Evolutionary conservation across 2,888 invertebrate species (phyloP).

Genomic region (Lycophotia porphyrea): DNA sequence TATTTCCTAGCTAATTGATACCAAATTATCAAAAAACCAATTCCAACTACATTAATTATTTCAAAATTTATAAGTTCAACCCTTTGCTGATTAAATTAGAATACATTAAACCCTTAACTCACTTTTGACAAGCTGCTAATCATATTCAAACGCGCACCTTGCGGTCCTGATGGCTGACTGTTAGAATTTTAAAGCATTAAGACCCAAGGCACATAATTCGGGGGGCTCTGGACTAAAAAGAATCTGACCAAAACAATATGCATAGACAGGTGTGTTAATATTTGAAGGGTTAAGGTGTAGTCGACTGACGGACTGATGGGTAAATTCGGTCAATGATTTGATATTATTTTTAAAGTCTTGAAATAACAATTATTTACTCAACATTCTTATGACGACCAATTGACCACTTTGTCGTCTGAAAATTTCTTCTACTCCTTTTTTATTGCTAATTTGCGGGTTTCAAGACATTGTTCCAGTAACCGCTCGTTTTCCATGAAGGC

Average conservation of each 20-base stretch:
- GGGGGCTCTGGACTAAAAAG: slow-evolving; percentile 81
- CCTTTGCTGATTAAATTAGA: slow-evolving; percentile 85
- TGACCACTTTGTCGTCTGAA: not conserved
- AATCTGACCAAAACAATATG: slow-evolving; percentile 79
- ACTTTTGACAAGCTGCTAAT: slow-evolving; percentile 90
- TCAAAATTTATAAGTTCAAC: slow-evolving; percentile 75
- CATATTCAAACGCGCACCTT: slow-evolving; percentile 89
- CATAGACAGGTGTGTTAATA: slow-evolving; percentile 72
- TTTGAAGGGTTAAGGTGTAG: slow-evolving; percentile 42
- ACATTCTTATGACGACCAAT: too few relatives aligned
- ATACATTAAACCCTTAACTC: slow-evolving; percentile 86
- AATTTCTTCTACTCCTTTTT: not conserved
- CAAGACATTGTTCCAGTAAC: not conserved
- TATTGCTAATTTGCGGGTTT: not conserved
- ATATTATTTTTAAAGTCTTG: not conserved
- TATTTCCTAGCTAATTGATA: slow-evolving; percentile 51
- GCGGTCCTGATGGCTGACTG: slow-evolving; percentile 82
- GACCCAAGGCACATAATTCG: slow-evolving; percentile 81
- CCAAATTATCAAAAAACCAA: slow-evolving; percentile 59
- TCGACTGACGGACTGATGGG: slow-evolving; percentile 20
- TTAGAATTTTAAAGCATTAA: slow-evolving; percentile 86
- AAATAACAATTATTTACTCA: not conserved
- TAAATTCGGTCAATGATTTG: slow-evolving; percentile 30
- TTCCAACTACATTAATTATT: slow-evolving; percentile 56
- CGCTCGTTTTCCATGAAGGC: too few relatives aligned